Percentiles rank a stretch among this genome's conserved stretches.
phyloP scores from a whole-genome alignment of 2,113 vertebrate species.

The Cyanoderma ruficeps region DNA sequence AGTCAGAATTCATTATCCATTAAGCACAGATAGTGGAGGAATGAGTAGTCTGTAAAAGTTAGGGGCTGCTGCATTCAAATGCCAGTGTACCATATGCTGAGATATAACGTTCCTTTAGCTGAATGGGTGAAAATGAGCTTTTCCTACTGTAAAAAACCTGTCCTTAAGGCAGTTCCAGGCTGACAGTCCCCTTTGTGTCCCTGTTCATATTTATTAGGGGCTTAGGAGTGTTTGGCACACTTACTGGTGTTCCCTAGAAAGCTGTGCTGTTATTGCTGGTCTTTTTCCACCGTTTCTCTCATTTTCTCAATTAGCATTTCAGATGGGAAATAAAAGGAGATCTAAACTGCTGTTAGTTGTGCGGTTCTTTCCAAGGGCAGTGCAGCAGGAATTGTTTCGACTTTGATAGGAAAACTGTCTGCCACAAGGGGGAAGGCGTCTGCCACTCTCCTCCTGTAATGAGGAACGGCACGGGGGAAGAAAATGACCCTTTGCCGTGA shows the following conservation, averaged over 20 bases:
- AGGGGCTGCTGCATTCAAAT: background rate
- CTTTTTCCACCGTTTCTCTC: background rate
- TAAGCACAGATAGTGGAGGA: background rate
- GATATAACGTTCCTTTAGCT: background rate
- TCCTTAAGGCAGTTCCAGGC: background rate
- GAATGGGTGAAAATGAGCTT: background rate
- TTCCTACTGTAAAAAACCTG: background rate
- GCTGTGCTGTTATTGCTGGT: background rate
- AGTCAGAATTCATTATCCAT: background rate
- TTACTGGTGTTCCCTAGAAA: background rate
- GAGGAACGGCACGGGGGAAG: background rate
- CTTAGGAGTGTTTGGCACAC: background rate
- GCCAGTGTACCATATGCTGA: background rate
- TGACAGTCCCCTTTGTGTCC: background rate
- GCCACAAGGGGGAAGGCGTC: slow-evolving; percentile 29
- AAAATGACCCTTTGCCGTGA: background rate
- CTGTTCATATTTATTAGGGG: background rate
- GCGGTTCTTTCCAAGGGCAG: background rate
- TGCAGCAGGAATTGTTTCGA: background rate
- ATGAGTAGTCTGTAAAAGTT: background rate
- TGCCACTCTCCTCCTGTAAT: background rate
- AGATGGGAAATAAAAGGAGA: background rate
- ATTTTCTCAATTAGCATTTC: background rate
- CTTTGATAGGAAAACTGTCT: background rate
- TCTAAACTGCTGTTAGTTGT: background rate